Evolutionary conservation across 2,113 vertebrate species (phyloP).

Genomic region (Micronycteris hirsuta): DNA sequence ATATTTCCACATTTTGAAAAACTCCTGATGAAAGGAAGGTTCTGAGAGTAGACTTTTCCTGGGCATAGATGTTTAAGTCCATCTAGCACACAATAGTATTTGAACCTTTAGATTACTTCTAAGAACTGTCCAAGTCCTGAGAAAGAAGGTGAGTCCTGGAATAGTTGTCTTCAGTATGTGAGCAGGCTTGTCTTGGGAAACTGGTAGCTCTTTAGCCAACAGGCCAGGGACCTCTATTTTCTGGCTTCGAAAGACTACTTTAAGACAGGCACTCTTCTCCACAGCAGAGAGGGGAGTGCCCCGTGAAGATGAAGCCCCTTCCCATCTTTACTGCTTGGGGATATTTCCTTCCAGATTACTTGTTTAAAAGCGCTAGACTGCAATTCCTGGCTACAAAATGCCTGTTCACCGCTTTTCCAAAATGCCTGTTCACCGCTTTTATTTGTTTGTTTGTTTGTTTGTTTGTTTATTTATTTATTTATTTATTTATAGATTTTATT

Average conservation of each 20-base stretch:
- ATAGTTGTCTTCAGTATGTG: background rate
- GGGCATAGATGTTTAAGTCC: background rate
- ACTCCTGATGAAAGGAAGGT: background rate
- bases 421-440: background rate
- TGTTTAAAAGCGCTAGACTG: background rate
- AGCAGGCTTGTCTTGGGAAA: conserved; percentile 13
- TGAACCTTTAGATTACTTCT: background rate
- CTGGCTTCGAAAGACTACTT: conserved; percentile 22
- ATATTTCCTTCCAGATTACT: conserved; percentile 10
- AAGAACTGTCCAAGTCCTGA: background rate
- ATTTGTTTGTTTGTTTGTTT: too few species aligned
- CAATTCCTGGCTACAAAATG: conserved; percentile 19
- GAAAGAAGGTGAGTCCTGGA: background rate
- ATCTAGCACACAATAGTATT: background rate
- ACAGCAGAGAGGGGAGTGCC: background rate
- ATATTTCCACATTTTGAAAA: background rate
- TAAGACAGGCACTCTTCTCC: background rate
- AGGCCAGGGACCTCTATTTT: conserved; percentile 14
- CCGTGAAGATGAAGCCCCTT: background rate
- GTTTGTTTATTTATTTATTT: too few species aligned
- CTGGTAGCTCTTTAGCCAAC: background rate
- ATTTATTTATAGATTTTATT: too few species aligned
- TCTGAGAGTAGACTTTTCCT: background rate
- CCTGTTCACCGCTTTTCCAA: conserved; percentile 36
- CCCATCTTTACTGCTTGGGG: background rate